These are phyloP conservation scores for Ictidomys tridecemlineatus DNA, from an alignment of 2,113 vertebrate species.

Conservation along the genomic window DNA sequence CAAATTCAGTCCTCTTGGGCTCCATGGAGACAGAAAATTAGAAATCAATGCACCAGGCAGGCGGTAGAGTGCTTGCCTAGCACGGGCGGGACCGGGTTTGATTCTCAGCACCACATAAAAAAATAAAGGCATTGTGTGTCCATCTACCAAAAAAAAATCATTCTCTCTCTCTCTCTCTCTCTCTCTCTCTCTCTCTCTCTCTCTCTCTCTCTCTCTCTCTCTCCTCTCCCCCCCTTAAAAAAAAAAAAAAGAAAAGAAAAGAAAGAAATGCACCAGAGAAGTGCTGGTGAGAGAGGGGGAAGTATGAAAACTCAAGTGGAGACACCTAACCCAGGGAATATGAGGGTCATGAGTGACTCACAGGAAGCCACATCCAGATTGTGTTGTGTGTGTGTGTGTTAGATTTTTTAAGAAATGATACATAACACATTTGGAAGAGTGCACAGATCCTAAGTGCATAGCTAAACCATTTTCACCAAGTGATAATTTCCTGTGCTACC, in stretches of 20 bases:
- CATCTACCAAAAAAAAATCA: no score
- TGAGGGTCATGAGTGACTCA: not conserved
- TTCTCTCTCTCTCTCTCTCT: no score
- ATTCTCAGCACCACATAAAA: no score
- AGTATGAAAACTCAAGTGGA: not conserved
- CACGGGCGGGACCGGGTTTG: no score
- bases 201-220: no score
- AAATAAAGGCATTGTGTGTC: no score
- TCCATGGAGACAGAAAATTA: not conserved
- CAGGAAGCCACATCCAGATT: not conserved
- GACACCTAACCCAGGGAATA: not conserved
- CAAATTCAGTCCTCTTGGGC: not conserved
- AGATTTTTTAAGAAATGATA: not conserved
- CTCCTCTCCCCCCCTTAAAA: no score
- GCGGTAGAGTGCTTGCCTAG: no score
- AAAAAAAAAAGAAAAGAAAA: no score
- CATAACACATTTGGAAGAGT: not conserved
- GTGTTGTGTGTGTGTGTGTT: not conserved
- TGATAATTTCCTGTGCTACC: not conserved
- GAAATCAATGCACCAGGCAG: not conserved
- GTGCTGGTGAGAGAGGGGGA: not conserved
- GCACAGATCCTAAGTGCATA: not conserved
- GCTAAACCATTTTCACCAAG: not conserved
- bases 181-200: no score
- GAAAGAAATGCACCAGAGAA: not conserved